Base-by-base conservation (phyloP, 2,113 vertebrate genomes). In the Girardinichthys multiradiatus region DNA sequence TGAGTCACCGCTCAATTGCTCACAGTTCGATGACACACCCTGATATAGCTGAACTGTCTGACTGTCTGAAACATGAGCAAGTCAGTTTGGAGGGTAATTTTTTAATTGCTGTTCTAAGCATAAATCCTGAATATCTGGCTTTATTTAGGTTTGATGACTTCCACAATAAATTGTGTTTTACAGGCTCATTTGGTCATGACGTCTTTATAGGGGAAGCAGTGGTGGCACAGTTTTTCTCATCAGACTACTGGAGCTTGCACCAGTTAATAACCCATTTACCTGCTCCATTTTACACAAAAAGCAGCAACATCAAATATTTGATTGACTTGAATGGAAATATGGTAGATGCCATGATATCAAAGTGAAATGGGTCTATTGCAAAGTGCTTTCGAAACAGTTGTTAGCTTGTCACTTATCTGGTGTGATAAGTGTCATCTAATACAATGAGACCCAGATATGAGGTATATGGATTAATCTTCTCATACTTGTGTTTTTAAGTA, bases 1-100 rank as follows among this genome's bases (percentile, higher is more conserved):
- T 90, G 85, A 92, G 70, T 89, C 81, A 88, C 1, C 17, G 35
- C 69, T 62, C 21, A 35, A 80, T 26, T 65, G 57, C 77, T 85
- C 77, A 69, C 69, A 77, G 65, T 60, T 66, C 39, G 82, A 87
- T 87, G 87, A 90, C 83, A 86, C 86, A 88, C 74, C 60, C 77
- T 77, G 80, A 83, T 83, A 77, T 19, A 79, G 65, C 59, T 61
- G 72, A 45, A 61, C 77, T 72, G 89, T 81, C 72, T 84, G 76
- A 67, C 69, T 78, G 76, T 76, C 83, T 88, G 77, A 78, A 58
- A 57, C 65, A 79, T 70, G 60, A 81, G 77, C 57, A 61, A 77
- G 5, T n/a, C 71, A 58, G 70, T 86, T 66, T 83, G 83, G 70
- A 21, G 79, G 65, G 58, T 84, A 57, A 74, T 86, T 86, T 75